A percentile compares a stretch with the other conserved stretches of the same genome.
These are phyloP conservation scores for Drosophila melanica DNA, from an alignment of 1,140 invertebrate genomes.

Conservation along the genomic window DNA sequence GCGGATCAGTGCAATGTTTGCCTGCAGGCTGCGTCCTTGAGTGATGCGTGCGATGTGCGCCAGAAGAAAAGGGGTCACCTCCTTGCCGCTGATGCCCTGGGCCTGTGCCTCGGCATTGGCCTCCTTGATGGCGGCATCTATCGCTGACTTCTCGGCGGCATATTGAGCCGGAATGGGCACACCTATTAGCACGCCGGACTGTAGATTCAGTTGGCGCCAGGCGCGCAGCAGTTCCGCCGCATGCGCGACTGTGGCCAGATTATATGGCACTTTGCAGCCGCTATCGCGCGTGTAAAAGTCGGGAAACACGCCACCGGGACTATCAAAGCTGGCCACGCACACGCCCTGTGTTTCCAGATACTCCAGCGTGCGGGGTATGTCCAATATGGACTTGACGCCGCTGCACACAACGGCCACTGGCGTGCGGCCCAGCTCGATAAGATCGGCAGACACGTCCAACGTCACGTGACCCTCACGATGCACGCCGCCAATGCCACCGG, in stretches of 20 bases:
- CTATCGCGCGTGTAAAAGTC: slow-evolving; percentile 94
- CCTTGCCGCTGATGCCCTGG: slow-evolving; percentile 90
- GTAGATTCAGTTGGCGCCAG: slow-evolving; percentile 86
- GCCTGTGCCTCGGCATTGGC: slow-evolving; percentile 89
- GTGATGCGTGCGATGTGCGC: slow-evolving; percentile 91
- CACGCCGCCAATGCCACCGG: slow-evolving; percentile 96
- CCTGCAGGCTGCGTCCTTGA: slow-evolving; percentile 90
- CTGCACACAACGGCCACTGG: slow-evolving; percentile 96
- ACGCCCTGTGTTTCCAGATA: slow-evolving; percentile 98
- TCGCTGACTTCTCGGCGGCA: slow-evolving; percentile 84
- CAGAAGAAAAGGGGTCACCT: slow-evolving; percentile 96
- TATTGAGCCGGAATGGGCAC: slow-evolving; percentile 93
- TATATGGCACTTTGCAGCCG: slow-evolving; percentile 89
- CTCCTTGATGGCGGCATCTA: slow-evolving; percentile 89
- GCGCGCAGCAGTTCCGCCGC: slow-evolving; percentile 89
- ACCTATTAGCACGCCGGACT: slow-evolving; percentile 94
- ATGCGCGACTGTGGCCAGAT: slow-evolving; percentile 86
- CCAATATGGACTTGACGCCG: slow-evolving; percentile 98
- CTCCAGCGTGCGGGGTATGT: slow-evolving; percentile 97
- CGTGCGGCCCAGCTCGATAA: slow-evolving; percentile 94
- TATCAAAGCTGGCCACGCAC: slow-evolving; percentile 90
- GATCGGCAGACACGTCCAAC: slow-evolving; percentile 97
- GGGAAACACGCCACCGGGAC: slow-evolving; percentile 87
- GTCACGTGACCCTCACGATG: slow-evolving; percentile 93
- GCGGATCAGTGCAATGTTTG: slow-evolving; percentile 96